Percentiles rank a stretch among this genome's conserved stretches.
Conservation (phyloP, 2,888 invertebrate genomes). For the Trisateles emortualis region DNA sequence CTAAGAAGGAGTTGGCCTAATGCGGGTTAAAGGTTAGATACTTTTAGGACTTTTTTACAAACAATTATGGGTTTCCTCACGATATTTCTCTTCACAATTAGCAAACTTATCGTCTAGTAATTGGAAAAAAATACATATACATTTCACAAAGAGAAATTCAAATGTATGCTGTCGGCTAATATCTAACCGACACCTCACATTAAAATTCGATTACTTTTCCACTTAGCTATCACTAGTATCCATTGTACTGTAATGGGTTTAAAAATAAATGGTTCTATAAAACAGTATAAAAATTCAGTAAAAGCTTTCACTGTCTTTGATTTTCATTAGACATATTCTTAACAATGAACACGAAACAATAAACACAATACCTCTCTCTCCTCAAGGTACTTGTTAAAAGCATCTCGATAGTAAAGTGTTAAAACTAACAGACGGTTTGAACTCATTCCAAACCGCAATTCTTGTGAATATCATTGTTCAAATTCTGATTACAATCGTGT, state of each 20-base stretch:
- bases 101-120: too few species aligned
- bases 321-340: neutral
- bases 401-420: conserved; percentile 2
- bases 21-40: too few species aligned
- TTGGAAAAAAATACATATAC: too few species aligned
- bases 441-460: conserved; percentile 32
- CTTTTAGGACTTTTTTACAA: too few species aligned
- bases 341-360: neutral
- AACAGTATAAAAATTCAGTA: neutral
- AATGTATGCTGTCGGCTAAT: too few species aligned
- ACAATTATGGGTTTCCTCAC: too few species aligned
- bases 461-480: conserved; percentile 3
- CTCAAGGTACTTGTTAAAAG: conserved; percentile 11
- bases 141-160: too few species aligned
- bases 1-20: too few species aligned
- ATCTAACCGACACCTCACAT: too few species aligned
- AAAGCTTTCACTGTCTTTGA: conserved; percentile 2
- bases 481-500: neutral
- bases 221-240: neutral
- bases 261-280: neutral
- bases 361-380: conserved; percentile 5
- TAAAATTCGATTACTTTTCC: too few species aligned
- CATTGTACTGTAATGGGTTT: neutral
- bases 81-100: too few species aligned
- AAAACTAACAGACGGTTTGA: conserved; percentile 24